Base-by-base conservation (phyloP, 92 coral and sea anemone species). In the Plumapathes pennacea region DNA sequence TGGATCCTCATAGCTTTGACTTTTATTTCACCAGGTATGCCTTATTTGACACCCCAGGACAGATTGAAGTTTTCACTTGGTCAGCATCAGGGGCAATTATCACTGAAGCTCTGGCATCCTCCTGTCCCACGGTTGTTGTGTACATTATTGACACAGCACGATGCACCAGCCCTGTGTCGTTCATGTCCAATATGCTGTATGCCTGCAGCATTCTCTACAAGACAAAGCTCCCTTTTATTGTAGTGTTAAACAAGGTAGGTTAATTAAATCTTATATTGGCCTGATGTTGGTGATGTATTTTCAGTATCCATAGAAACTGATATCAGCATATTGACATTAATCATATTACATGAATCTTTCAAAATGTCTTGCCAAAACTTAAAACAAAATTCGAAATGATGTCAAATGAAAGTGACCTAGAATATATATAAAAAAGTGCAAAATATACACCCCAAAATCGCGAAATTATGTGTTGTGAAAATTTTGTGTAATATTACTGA, bases 11-110 rank as follows among this genome's bases (percentile, higher is more conserved):
- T 0, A 23, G 19, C 29, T 10, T 0, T 19, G 1, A 19, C n/a
- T 33, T 15, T 40, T 12, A 34, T n/a, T 26, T 7, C 50, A 32
- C 24, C 47, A 91, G 97, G 62, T 84, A 83, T 80, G 96, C 95
- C 4, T 68, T 91, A 14, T 91, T 91, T 80, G 97, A 91, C 45
- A 91, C 97, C 5, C 97, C 97, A 26, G 97, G 97, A 6, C 97
- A 91, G 77, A 91, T 91, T 32, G 97, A 91, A 58, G 97, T 91
- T 12, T 91, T 91, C 63, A 91, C 97, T 8, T 91, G 97, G 97
- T 91, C 97, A 32, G 97, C 97, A 6, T 91, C 97, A 4, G 97
- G 97, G 12, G 77, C 91, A 13, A 91, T 91, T 8, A 91, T 91
- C 17, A 91, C 97, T 7, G 97, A 87, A 40, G 85, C 96, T 20